Evolutionary conservation across 2,888 invertebrate species (phyloP).

Genomic region (Lochmaea capreae): DNA sequence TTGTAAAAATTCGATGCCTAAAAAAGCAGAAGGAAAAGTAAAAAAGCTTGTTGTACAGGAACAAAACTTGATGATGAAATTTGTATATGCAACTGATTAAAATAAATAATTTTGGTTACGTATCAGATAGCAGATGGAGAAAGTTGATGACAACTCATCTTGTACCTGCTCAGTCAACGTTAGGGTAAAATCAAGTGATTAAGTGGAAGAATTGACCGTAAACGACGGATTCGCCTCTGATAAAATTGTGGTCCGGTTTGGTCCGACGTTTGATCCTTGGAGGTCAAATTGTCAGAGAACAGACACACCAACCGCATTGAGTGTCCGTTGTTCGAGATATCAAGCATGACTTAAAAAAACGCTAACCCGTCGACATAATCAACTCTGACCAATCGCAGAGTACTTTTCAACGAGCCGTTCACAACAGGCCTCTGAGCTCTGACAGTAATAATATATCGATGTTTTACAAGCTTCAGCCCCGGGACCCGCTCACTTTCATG

Average conservation of each 20-base stretch:
- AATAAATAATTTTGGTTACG: too few species aligned
- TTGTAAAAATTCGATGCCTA: too few species aligned
- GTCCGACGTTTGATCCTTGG: conserved; percentile 9
- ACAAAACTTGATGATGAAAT: too few species aligned
- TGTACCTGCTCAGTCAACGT: too few species aligned
- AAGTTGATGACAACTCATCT: too few species aligned
- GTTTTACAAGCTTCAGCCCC: conserved; percentile 30
- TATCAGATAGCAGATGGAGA: too few species aligned
- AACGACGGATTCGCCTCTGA: neutral
- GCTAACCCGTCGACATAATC: conserved; percentile 65
- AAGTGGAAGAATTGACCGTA: neutral
- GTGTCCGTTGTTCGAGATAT: conserved; percentile 59
- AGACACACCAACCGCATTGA: conserved; percentile 10
- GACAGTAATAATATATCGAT: conserved; percentile 42
- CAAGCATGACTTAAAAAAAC: conserved; percentile 66
- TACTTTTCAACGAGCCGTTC: conserved; percentile 60
- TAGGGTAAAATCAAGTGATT: neutral
- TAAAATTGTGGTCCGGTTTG: conserved; percentile 1
- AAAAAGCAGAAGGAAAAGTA: too few species aligned
- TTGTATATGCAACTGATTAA: too few species aligned
- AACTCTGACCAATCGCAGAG: conserved; percentile 65
- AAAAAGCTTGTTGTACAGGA: too few species aligned
- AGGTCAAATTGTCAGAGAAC: conserved; percentile 43
- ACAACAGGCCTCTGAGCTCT: conserved; percentile 47
- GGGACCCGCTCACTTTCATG: conserved; percentile 26